Evolutionary conservation across 2,797 vertebrate species (phyloP).

Genomic region (Protosalanx chinensis): DNA sequence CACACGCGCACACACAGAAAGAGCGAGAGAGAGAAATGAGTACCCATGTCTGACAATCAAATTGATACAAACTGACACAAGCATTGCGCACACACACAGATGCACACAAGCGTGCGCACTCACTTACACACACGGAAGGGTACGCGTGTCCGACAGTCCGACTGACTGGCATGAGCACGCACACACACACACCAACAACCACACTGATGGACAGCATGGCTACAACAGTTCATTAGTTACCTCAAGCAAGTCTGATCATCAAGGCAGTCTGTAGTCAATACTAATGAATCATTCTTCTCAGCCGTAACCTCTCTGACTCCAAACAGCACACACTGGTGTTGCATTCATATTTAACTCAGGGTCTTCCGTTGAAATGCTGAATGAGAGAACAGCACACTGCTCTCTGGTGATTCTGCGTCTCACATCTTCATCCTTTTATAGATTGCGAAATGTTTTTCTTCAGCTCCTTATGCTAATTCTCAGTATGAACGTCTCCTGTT

Average conservation of each 20-base stretch:
- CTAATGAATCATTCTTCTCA: neutral
- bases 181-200: neutral
- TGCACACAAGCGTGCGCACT: neutral
- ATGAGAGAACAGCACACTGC: neutral
- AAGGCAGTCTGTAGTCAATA: neutral
- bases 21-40: slow-evolving; percentile 14
- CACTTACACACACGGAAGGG: neutral
- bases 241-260: neutral
- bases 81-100: neutral
- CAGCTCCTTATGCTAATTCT: neutral
- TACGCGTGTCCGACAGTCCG: no score
- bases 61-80: neutral
- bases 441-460: slow-evolving; percentile 4
- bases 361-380: neutral
- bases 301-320: neutral
- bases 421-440: slow-evolving; percentile 7
- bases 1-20: slow-evolving; percentile 20
- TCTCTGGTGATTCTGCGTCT: no score
- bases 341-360: neutral
- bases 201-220: neutral
- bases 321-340: neutral
- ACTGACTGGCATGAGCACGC: neutral
- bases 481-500: slow-evolving; percentile 7
- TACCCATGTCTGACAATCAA: neutral
- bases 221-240: neutral